Evolutionary conservation across 2,113 vertebrate species (phyloP).

Genomic region (Illadopsis cleaveri): DNA sequence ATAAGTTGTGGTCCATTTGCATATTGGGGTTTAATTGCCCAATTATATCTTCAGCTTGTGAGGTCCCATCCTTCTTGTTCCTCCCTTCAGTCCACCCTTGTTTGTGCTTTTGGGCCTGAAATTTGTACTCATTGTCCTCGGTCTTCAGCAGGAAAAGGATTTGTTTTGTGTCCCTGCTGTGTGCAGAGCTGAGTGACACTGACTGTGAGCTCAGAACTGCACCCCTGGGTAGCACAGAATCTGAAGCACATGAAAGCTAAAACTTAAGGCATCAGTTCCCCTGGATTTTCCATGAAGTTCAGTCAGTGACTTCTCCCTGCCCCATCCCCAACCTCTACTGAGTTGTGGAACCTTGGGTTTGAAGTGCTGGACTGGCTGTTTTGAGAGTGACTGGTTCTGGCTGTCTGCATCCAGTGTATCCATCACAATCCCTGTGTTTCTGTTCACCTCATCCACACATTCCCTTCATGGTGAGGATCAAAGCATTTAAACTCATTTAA

Average conservation of each 20-base stretch:
- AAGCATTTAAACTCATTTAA: neutral
- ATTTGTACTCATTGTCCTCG: no score
- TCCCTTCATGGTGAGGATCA: neutral
- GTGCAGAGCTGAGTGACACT: neutral
- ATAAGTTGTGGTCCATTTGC: neutral
- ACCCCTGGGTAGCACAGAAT: neutral
- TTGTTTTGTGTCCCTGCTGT: neutral
- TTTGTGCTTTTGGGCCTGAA: no score
- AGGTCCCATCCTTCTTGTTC: neutral
- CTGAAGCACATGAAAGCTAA: neutral
- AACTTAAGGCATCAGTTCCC: neutral
- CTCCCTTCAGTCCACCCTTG: neutral
- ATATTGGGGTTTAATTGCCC: neutral
- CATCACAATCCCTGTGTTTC: neutral
- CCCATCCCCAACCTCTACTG: neutral
- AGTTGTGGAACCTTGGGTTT: neutral
- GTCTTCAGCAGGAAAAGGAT: neutral
- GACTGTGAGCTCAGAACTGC: neutral
- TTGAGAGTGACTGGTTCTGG: neutral
- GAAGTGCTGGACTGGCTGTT: neutral
- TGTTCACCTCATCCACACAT: rapidly evolving
- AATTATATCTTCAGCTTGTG: neutral
- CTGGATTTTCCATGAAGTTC: neutral
- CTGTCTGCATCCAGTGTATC: rapidly evolving
- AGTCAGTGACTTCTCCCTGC: neutral